phyloP scores from a whole-genome alignment of 2,113 vertebrate genomes.

The Lichenostomus cassidix region DNA sequence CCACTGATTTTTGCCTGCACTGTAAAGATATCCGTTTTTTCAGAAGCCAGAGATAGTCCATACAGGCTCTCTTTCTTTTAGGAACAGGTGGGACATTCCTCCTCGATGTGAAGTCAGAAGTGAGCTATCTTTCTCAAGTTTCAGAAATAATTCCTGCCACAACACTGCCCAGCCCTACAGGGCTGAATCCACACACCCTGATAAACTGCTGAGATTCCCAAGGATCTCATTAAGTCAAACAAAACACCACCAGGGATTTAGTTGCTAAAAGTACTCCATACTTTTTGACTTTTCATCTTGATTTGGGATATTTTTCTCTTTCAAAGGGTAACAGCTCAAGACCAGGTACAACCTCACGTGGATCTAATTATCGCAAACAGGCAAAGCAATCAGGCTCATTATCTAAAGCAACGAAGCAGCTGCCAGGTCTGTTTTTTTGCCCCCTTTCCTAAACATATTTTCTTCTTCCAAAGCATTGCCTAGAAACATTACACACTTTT shows the following conservation, averaged over 20 bases:
- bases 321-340: not conserved
- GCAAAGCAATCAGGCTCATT: not conserved
- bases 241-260: not conserved
- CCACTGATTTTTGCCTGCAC: not conserved
- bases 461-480: not conserved
- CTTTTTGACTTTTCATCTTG: not conserved
- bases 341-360: not conserved
- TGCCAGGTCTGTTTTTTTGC: not conserved
- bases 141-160: not conserved
- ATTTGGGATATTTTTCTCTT: not conserved
- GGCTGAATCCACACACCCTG: too few species aligned
- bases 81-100: not conserved
- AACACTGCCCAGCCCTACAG: too few species aligned
- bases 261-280: not conserved
- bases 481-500: not conserved
- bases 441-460: not conserved
- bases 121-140: not conserved
- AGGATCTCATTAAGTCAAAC: not conserved
- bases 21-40: not conserved
- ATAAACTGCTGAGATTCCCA: not conserved
- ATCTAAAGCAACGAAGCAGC: not conserved
- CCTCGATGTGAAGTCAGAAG: not conserved
- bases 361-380: not conserved
- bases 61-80: not conserved
- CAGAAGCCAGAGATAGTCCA: not conserved